These are phyloP conservation scores for Diglossa cyanea DNA, from an alignment of 2,797 vertebrate species.

Conservation along the genomic window DNA sequence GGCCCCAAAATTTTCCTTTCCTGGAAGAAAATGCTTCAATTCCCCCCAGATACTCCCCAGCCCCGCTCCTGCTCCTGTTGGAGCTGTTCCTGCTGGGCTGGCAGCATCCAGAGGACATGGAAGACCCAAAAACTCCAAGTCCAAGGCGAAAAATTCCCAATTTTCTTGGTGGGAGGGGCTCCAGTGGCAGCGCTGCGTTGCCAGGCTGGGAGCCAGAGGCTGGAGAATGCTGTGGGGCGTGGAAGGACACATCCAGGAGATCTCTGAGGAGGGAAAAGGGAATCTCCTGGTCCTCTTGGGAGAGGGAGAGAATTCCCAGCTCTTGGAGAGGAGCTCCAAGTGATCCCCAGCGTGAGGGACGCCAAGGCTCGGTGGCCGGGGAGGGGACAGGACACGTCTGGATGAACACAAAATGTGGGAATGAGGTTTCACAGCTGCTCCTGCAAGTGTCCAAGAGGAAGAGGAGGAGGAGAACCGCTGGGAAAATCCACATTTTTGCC, in stretches of 20 bases:
- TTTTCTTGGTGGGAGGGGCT: not conserved
- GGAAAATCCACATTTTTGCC: not conserved
- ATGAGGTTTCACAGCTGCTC: slow-evolving; percentile 48
- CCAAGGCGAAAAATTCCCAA: not conserved
- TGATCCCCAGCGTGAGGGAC: not conserved
- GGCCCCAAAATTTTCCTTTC: not conserved
- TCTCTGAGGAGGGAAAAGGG: not conserved
- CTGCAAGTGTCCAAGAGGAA: slow-evolving; percentile 3
- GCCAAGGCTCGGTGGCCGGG: not conserved
- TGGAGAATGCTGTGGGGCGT: not conserved
- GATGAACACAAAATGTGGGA: not conserved
- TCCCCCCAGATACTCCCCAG: too few relatives aligned
- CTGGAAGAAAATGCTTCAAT: not conserved
- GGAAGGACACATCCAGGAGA: not conserved
- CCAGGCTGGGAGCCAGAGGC: not conserved
- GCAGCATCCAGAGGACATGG: not conserved
- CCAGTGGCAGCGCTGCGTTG: not conserved
- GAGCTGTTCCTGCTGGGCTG: not conserved
- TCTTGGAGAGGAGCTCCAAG: not conserved
- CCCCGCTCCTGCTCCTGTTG: accelerated
- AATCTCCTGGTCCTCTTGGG: not conserved
- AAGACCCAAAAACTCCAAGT: not conserved
- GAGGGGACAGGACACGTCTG: not conserved
- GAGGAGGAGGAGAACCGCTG: not conserved
- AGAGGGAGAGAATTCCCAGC: not conserved